Base-by-base conservation (phyloP, 2,797 vertebrate species). In the Bovichtus variegatus region DNA sequence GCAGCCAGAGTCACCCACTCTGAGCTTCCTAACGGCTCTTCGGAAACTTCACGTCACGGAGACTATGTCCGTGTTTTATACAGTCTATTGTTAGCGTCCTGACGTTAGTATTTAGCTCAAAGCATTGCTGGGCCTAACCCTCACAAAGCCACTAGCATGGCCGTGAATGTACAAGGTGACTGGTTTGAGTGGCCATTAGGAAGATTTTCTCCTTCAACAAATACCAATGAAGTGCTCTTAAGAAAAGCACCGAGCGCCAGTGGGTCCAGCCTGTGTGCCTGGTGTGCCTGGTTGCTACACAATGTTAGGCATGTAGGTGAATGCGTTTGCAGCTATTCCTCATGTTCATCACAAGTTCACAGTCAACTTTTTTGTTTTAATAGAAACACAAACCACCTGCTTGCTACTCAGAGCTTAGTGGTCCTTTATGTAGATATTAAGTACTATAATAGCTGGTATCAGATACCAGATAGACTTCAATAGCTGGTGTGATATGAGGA, bases 401-500 rank as follows among this genome's bases (percentile, higher is more conserved):
- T 51, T 49, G 44, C 59, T 27, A 44, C 44, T 64, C 38, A 41
- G 70, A 75, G 75, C 29, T 50, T 10, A 55, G 51, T 8, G 27
- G 7, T 73, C 31, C 29, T 76, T 80, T 21, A 76, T 78, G 68
- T 60, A 79, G 70, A 84, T 78, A 84, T 86, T 62, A 77, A 78
- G 50, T 38, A 27, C 15, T 74, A 62, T 84, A 80, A 83, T 82
- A 67, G 76, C 57, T 78, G 78, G 41, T 71, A 78, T 90, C 84
- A 91, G 86, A 84, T 80, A 63, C 59, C 84, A 81, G 69, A 80
- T 76, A 84, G 78, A 75, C 84, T 74, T 91, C 81, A 91, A 84
- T 84, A 87, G 84, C 86, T 81, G 74, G 65, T 70, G 90, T 50
- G 88, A 91, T 90, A 87, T 91, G 86, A 89, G 81, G 67, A 89